These are phyloP conservation scores for Neuroscelio doddi DNA, from an alignment of 2,888 invertebrate genomes.

Conservation along the genomic window DNA sequence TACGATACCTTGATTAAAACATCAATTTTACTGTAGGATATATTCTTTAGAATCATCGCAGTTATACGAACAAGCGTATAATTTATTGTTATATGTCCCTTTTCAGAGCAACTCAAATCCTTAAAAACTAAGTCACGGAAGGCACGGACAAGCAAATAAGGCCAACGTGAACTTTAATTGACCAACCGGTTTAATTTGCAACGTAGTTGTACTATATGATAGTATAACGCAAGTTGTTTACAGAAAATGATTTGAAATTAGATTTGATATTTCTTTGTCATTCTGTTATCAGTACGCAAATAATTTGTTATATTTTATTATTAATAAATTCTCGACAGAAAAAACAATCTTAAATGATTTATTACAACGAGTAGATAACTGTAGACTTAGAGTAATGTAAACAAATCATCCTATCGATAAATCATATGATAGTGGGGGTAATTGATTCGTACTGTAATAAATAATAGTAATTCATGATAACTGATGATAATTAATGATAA, in stretches of 20 bases:
- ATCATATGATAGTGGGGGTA: too few species aligned
- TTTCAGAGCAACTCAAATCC: neutral
- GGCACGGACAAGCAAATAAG: slow-evolving; percentile 15
- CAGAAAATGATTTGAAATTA: slow-evolving; percentile 1
- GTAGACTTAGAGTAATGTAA: too few species aligned
- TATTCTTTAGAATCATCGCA: slow-evolving; percentile 3
- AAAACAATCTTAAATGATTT: neutral
- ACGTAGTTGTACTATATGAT: slow-evolving; percentile 19
- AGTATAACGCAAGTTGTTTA: slow-evolving; percentile 7
- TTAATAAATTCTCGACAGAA: neutral
- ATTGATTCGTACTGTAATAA: too few species aligned
- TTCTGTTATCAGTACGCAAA: too few species aligned
- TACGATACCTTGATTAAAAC: slow-evolving; percentile 9
- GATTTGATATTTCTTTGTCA: too few species aligned
- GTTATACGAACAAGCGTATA: slow-evolving; percentile 8
- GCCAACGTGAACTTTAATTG: slow-evolving; percentile 17
- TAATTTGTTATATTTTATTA: neutral
- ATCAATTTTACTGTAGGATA: slow-evolving; percentile 12
- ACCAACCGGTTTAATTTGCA: slow-evolving; percentile 23
- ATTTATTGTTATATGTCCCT: slow-evolving; percentile 15
- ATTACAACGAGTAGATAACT: too few species aligned
- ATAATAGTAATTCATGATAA: too few species aligned
- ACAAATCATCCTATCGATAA: too few species aligned
- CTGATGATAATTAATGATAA: too few species aligned
- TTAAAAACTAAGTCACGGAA: slow-evolving; percentile 7